Evolutionary conservation across 2,888 invertebrate species (phyloP).

Genomic region (Trichogramma dendrolimi): DNA sequence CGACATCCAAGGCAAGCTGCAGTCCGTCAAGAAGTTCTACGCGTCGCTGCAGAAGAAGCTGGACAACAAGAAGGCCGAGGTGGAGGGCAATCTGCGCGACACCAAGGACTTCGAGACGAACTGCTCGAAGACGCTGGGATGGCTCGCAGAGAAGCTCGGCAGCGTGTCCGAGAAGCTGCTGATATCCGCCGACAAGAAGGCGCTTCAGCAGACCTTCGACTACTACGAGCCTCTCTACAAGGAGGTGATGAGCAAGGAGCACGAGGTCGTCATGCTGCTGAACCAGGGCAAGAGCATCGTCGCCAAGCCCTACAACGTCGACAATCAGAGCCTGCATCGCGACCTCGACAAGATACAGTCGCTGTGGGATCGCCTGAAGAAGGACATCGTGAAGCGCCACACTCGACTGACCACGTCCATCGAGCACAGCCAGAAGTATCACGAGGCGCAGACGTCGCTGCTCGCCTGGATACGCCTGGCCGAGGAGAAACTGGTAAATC

Average conservation of each 20-base stretch:
- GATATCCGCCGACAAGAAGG: constrained; percentile 81
- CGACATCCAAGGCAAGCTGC: constrained; percentile 84
- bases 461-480: constrained; percentile 83
- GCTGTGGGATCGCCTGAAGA: constrained; percentile 87
- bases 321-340: constrained; percentile 64
- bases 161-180: constrained; percentile 71
- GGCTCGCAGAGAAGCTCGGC: constrained; percentile 79
- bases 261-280: constrained; percentile 88
- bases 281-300: constrained; percentile 81
- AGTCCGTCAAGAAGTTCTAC: constrained; percentile 82
- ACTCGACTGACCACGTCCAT: constrained; percentile 78
- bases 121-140: constrained; percentile 83
- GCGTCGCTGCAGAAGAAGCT: constrained; percentile 84
- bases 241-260: constrained; percentile 82
- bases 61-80: constrained; percentile 84
- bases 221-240: constrained; percentile 86
- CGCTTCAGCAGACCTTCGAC: constrained; percentile 80
- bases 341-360: constrained; percentile 86
- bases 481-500: constrained; percentile 75
- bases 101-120: constrained; percentile 86
- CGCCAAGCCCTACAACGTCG: constrained; percentile 51
- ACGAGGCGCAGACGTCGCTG: constrained; percentile 78
- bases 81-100: constrained; percentile 80
- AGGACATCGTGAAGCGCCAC: constrained; percentile 81
- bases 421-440: constrained; percentile 87